Conservation (phyloP, 2,113 vertebrate species). For the Leucosticte australis region DNA sequence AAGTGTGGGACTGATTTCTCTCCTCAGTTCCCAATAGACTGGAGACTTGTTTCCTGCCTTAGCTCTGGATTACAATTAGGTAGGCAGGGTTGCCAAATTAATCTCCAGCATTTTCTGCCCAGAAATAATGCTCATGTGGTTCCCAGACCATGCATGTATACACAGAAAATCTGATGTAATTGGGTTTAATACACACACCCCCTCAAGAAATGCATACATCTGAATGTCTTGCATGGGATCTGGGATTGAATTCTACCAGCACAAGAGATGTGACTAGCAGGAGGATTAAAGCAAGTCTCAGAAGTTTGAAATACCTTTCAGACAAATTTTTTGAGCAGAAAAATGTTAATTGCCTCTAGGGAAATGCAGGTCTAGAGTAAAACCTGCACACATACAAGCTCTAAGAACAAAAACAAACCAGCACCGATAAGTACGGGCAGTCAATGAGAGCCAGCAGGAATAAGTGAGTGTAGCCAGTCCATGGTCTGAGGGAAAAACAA, state of each 20-base stretch:
- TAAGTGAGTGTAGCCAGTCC: neutral
- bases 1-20: neutral
- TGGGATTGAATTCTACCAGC: neutral
- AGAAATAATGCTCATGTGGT: neutral
- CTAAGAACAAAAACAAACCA: neutral
- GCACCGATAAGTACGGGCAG: accelerated
- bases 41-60: neutral
- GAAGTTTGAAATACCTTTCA: neutral
- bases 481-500: neutral
- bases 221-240: neutral
- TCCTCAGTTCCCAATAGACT: neutral
- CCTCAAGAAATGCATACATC: neutral
- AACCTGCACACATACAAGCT: neutral
- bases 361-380: neutral
- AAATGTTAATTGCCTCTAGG: neutral
- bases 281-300: neutral
- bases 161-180: neutral
- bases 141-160: neutral
- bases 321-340: neutral
- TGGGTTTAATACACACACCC: neutral
- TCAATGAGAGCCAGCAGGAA: neutral
- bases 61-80: neutral
- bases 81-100: neutral
- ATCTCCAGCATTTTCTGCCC: neutral
- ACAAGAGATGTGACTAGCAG: neutral